phyloP scores from a whole-genome alignment of 92 coral and sea anemone species.

The Epizoanthus illoricatus region DNA sequence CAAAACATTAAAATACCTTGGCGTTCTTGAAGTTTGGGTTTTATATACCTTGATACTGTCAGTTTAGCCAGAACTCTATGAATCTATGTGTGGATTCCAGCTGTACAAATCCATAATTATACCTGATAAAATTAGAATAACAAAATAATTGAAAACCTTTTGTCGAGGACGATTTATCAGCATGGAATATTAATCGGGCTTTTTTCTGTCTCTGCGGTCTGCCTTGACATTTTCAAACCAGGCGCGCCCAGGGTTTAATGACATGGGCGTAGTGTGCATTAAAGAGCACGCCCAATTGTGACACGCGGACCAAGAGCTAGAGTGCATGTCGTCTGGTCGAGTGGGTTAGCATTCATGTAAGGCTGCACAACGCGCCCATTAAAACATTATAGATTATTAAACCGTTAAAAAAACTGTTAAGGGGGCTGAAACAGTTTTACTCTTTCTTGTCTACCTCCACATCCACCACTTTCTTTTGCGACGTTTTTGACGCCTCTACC shows the following conservation, averaged over 20 bases:
- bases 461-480: neutral
- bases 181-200: too few species aligned
- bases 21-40: too few species aligned
- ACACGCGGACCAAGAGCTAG: neutral
- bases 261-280: neutral
- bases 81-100: too few species aligned
- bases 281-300: neutral
- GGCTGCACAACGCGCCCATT: conserved; percentile 4
- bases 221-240: too few species aligned
- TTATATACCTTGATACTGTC: too few species aligned
- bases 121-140: too few species aligned
- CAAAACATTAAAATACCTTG: too few species aligned
- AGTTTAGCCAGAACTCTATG: too few species aligned
- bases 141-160: too few species aligned
- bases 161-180: too few species aligned
- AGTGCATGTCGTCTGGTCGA: conserved; percentile 28
- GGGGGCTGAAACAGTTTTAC: neutral
- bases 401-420: neutral
- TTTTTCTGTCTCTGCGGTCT: too few species aligned
- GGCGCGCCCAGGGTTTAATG: neutral
- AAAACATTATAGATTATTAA: conserved; percentile 2
- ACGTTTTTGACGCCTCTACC: neutral
- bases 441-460: neutral
- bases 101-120: too few species aligned
- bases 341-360: conserved; percentile 1